Base-by-base conservation (phyloP, 2,113 vertebrate genomes). In the Myrmecobius fasciatus region DNA sequence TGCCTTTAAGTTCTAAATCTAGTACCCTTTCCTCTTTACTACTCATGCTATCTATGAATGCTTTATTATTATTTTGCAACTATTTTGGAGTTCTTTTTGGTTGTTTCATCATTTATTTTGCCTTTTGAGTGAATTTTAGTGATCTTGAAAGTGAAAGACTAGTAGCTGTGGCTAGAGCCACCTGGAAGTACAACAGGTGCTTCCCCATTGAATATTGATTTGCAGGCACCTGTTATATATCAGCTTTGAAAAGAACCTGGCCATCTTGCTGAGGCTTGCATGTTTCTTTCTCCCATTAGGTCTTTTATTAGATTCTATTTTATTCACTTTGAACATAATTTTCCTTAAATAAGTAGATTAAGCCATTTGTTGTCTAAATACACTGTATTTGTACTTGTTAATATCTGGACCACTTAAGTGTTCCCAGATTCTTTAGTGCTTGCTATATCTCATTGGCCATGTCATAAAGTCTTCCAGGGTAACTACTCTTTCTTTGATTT, bases 131-230 rank as follows among this genome's bases (percentile, higher is more conserved):
- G 67, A 83, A 83, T 43, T 83, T 83, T 83, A 43, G 67, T 83
- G 67, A 83, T 83, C 67, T 52, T 2, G 53, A 52, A 91, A 52
- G 25, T 49, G 88, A 36, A n/a, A 88, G 90, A 56, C 89, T 67
- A 3, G 52, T 53, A 54, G 52, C 36, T 56, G 94, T 93, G 91
- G 60, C 93, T 43, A 92, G 93, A 91, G 91, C 89, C 96, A 90
- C 53, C 92, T 95, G 95, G 67, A 91, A 93, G 54, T 3, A 48
- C 28, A 53, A 12, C 53, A 26, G 53, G 53, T 93, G 12, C 91
- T 25, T 92, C 91, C 90, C 46, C 83, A 8, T 0, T 7, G 52
- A 6, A 2, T 26, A 46, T 36, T 54, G 24, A 7, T 49, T 46
- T 47, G 53, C 25, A 0, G 0, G 2, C 7, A 11, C 46, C 92